Base-by-base conservation (phyloP, 1,140 invertebrate genomes). In the Drosophila azteca region DNA sequence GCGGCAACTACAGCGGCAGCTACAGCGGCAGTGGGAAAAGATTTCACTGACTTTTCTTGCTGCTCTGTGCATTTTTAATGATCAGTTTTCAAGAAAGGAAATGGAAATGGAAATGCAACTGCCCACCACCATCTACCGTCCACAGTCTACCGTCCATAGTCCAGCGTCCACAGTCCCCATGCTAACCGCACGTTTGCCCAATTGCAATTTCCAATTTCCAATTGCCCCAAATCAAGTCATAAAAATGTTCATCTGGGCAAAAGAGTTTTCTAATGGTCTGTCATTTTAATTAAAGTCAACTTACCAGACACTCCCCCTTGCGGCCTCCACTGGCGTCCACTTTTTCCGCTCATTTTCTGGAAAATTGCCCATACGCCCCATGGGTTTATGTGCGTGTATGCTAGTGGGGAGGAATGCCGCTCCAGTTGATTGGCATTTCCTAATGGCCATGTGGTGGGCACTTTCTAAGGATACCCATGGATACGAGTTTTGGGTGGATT, bases 351-450 rank as follows among this genome's bases (percentile, higher is more conserved):
- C 57, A 65, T 65, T 50, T 43, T 58, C 35, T 65, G 51, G 59
- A 60, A 87, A 84, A 84, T 84, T 70, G 69, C 77, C 59, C 84
- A 87, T 87, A 85, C 81, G 81, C 71, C 71, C 71, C 71, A 35
- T 29, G 8, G 26, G 7, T 39, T 74, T 55, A 53, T 45, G 59
- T 62, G 50, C 35, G 39, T 72, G 43, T 7, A 41, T 39, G 39
- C 35, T 24, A 17, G 44, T 26, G 35, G 44, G 39, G 11, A 39
- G 35, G 35, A 67, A 68, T 68, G 66, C 39, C 13, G 62, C 39
- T 68, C 48, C 64, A 67, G 52, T 69, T 69, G 64, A 69, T 69
- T 69, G 66, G 57, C 64, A 43, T 35, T 69, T 69, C 64, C 66
- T 69, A 57, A 69, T 69, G 66, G 64, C 7, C 17, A 22, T 39